These are phyloP conservation scores for Cricetomys ansorgei DNA, from an alignment of 2,113 vertebrate genomes.

Conservation along the genomic window DNA sequence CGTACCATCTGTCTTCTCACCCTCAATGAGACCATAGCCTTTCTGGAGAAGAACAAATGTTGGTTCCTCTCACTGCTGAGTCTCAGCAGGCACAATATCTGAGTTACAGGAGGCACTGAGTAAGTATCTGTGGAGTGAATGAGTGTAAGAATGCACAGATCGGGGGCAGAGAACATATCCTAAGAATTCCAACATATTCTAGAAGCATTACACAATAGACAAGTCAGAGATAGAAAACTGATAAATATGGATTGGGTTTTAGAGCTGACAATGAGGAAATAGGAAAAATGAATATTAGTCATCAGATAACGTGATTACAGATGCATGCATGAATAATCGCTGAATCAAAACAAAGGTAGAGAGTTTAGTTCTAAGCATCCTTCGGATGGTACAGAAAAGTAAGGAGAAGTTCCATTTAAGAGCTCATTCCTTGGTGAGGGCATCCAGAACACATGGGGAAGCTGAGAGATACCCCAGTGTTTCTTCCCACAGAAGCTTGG, in stretches of 20 bases:
- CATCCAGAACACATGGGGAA: not conserved
- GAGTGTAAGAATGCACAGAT: no score
- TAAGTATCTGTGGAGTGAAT: not conserved
- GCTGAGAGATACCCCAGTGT: no score
- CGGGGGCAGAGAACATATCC: not conserved
- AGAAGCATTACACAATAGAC: not conserved
- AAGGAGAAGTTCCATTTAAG: not conserved
- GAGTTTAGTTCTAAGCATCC: not conserved
- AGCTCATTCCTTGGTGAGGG: not conserved
- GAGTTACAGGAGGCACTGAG: not conserved
- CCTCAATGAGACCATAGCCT: not conserved
- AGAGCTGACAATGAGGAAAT: not conserved
- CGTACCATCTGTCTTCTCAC: not conserved
- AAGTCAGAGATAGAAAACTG: not conserved
- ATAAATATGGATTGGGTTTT: not conserved
- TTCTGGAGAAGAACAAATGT: not conserved
- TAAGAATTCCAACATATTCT: no score
- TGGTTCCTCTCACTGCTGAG: not conserved
- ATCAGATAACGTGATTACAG: not conserved
- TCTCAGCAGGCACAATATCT: not conserved
- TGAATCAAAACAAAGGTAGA: not conserved
- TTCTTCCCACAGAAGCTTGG: not conserved
- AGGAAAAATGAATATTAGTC: not conserved
- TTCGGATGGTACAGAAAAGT: not conserved
- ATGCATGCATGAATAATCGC: not conserved